Evolutionary conservation across 1,140 invertebrate species (phyloP).

Genomic region (Nephila pilipes): DNA sequence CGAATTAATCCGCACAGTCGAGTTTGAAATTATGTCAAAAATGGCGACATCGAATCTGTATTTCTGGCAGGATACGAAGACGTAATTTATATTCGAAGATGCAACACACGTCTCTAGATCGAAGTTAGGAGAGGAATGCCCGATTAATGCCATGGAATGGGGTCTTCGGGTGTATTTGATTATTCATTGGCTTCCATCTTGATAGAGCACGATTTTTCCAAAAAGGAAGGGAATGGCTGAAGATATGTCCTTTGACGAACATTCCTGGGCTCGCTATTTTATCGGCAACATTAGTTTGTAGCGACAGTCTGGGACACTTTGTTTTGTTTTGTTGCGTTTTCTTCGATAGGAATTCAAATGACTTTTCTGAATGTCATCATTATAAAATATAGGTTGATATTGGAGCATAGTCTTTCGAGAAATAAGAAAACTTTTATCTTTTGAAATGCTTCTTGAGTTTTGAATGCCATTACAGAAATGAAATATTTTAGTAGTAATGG

Average conservation of each 20-base stretch:
- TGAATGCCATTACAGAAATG: too few species aligned
- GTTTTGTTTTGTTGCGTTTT: too few species aligned
- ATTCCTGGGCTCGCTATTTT: not conserved
- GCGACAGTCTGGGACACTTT: too few species aligned
- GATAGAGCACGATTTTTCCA: not conserved
- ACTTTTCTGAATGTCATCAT: not conserved
- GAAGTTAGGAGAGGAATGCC: not conserved
- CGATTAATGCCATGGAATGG: not conserved
- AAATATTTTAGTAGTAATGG: too few species aligned
- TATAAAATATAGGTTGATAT: not conserved
- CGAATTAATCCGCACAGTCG: too few species aligned
- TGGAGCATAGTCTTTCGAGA: too few species aligned
- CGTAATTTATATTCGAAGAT: slow-evolving; percentile 22
- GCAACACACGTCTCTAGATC: not conserved
- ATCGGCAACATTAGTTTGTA: not conserved
- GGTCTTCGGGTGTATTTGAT: not conserved
- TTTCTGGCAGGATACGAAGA: not conserved
- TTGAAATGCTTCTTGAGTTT: too few species aligned
- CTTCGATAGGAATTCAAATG: too few species aligned
- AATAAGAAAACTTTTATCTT: too few species aligned
- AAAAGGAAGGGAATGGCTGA: not conserved
- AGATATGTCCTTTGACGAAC: not conserved
- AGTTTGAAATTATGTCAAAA: not conserved
- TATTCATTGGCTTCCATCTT: not conserved
- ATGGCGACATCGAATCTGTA: not conserved